These are phyloP conservation scores for Hemithea aestivaria DNA, from an alignment of 2,888 invertebrate species.

Conservation along the genomic window DNA sequence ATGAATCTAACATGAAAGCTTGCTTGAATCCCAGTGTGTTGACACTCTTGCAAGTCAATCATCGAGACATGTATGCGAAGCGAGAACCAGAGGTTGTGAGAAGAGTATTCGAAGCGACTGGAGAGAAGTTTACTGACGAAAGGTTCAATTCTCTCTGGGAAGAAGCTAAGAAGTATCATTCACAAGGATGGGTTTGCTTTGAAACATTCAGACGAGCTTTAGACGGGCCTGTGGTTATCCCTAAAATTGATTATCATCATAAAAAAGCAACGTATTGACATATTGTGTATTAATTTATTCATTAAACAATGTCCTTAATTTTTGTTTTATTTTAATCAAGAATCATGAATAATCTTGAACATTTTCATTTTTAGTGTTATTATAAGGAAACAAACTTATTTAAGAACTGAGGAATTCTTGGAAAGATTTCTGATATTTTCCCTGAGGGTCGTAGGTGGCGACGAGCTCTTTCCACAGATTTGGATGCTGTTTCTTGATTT, in stretches of 20 bases:
- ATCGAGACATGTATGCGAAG: constrained; percentile 60
- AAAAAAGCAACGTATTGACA: constrained; percentile 6
- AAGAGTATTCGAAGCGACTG: constrained; percentile 73
- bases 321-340: no score
- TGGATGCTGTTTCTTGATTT: constrained; percentile 75
- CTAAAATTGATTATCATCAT: constrained; percentile 11
- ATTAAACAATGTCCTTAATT: no score
- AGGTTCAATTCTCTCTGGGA: constrained; percentile 72
- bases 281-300: no score
- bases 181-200: constrained; percentile 73
- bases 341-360: no score
- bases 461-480: constrained; percentile 76
- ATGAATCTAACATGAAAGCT: constrained; percentile 57
- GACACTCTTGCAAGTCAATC: constrained; percentile 51
- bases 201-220: constrained; percentile 69
- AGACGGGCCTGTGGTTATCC: constrained; percentile 21
- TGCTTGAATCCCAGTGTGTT: constrained; percentile 54
- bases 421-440: constrained; percentile 70
- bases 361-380: constrained; percentile 12
- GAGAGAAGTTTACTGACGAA: constrained; percentile 69
- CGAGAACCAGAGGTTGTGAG: constrained; percentile 53
- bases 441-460: constrained; percentile 79
- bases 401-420: constrained; percentile 44
- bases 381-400: constrained; percentile 9
- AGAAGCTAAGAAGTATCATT: constrained; percentile 67